Conservation (phyloP, 2,888 invertebrate genomes). For the Cryptophagus acutangulus region DNA sequence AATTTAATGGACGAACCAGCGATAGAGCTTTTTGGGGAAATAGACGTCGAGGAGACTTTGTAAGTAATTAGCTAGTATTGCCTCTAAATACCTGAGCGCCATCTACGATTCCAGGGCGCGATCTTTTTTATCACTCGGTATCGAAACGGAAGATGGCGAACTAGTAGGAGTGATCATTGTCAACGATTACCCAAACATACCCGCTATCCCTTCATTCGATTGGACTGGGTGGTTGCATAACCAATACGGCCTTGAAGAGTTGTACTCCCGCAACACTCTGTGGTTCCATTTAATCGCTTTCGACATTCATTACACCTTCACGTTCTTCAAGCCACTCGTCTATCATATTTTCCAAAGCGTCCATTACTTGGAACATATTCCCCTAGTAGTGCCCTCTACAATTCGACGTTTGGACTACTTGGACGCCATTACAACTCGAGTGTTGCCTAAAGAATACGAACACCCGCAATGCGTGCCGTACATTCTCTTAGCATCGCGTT, state of each 20-base stretch:
- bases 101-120: constrained; percentile 53
- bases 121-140: constrained; percentile 50
- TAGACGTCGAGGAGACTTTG: constrained; percentile 35
- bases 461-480: background rate
- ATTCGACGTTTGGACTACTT: constrained; percentile 35
- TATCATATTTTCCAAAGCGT: constrained; percentile 53
- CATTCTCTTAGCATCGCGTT: constrained; percentile 19
- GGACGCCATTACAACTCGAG: constrained; percentile 34
- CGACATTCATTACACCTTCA: constrained; percentile 46
- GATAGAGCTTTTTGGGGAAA: constrained; percentile 37
- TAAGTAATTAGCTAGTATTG: no score
- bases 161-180: constrained; percentile 45
- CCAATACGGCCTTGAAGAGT: constrained; percentile 48
- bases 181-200: constrained; percentile 53
- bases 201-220: constrained; percentile 51
- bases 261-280: constrained; percentile 53
- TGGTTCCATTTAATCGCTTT: constrained; percentile 59
- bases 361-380: constrained; percentile 49
- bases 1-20: background rate
- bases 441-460: constrained; percentile 30
- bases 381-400: constrained; percentile 52
- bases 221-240: constrained; percentile 58
- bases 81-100: no score
- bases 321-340: constrained; percentile 44
- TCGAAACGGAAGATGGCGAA: constrained; percentile 36